phyloP scores from a whole-genome alignment of 2,797 vertebrate genomes.

The Melopsittacus undulatus region DNA sequence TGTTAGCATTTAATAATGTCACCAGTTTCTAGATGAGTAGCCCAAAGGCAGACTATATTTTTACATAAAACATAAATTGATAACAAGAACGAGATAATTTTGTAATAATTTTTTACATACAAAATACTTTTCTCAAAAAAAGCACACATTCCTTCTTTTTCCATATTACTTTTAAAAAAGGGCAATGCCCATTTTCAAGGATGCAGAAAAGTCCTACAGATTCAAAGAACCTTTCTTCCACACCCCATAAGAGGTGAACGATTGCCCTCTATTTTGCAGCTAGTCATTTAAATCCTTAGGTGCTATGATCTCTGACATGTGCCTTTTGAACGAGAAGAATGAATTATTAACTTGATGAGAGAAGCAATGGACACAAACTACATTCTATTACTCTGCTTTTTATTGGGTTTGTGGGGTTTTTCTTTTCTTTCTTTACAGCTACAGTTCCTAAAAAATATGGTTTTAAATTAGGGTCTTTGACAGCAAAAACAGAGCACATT shows the following conservation, averaged over 20 bases:
- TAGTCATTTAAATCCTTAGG: background rate
- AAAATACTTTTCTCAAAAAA: background rate
- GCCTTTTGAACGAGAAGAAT: background rate
- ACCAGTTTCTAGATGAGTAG: background rate
- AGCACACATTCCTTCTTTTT: background rate
- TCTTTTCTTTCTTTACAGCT: background rate
- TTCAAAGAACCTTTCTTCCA: background rate
- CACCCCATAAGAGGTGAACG: background rate
- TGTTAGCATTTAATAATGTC: background rate
- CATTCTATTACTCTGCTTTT: background rate
- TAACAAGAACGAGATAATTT: background rate
- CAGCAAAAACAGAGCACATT: conserved; percentile 23
- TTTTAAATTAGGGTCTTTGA: conserved; percentile 49
- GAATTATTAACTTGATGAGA: background rate
- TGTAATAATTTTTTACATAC: background rate
- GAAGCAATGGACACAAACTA: background rate
- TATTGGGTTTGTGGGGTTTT: accelerated
- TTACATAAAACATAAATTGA: background rate
- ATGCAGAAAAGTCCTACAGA: background rate
- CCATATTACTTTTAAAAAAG: background rate
- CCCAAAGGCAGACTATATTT: background rate
- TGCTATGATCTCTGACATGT: background rate
- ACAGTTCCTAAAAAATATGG: background rate
- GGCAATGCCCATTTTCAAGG: background rate
- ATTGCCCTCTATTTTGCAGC: background rate